Base-by-base conservation (phyloP, 2,888 invertebrate genomes). In the Leptinotarsa juncta region DNA sequence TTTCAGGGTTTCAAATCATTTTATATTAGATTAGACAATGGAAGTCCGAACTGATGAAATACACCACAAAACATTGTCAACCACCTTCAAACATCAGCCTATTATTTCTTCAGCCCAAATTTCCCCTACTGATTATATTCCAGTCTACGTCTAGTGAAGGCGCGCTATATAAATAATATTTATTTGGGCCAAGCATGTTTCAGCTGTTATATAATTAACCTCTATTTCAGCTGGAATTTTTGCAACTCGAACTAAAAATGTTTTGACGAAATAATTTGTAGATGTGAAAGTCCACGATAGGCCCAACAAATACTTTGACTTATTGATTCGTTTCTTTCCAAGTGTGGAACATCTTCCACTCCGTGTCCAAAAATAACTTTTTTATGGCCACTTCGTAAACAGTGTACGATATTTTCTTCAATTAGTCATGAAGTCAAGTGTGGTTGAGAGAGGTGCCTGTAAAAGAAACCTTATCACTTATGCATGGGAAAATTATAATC, bases 201-300 rank as follows among this genome's bases (percentile, higher is more conserved):
- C 60, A 72, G 75, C 60, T 18, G 32, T 26, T 53, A 69, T 75
- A 75, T 67, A 72, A 72, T 70, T 75, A 75, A 20, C 67, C 49
- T 60, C 69, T 72, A 70, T 72, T 69, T 68, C 60, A 55, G 75
- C 66, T 66, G 69, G 65, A 73, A 73, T 75, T 75, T 77, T 72
- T 73, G 77, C 69, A 55, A 73, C 70, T 66, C 42, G 23, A 16
- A 20, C 77, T 73, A 72, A 70, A 77, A 77, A 75, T 77, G 73
- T 57, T 42, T 65, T 60, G 71, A 74, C 70, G 66, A 72, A 67
- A 72, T 68, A 70, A 57, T 76, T 66, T 32, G 16, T 62, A 42
- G 32, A 69, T 69, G 57, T 68, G 49, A 20, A 66, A 72, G 71
- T 49, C 71, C 50, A 48, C 55, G 67, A 57, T 60, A 67, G 51